phyloP scores from a whole-genome alignment of 1,140 invertebrate species.

The Pseudobourletiella spinata region DNA sequence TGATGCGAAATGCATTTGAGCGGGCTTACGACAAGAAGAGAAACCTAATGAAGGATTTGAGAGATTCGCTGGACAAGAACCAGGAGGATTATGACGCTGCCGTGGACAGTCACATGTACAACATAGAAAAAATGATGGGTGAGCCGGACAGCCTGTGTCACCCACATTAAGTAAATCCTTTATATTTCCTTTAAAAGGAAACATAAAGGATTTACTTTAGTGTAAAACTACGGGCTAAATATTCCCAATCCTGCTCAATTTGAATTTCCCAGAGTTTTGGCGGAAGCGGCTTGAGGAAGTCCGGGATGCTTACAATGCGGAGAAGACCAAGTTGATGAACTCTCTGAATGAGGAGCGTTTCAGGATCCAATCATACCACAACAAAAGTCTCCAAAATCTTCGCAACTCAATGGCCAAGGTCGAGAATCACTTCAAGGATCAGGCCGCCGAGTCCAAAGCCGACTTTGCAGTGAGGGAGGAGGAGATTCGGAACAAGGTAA shows the following conservation, averaged over 20 bases:
- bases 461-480: conserved; percentile 18
- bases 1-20: conserved; percentile 28
- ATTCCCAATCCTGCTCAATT: too few relatives aligned
- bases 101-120: conserved; percentile 29
- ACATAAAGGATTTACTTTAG: too few relatives aligned
- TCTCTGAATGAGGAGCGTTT: conserved; percentile 13
- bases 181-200: too few relatives aligned
- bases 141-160: too few relatives aligned
- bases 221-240: too few relatives aligned
- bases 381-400: conserved; percentile 19
- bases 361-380: conserved; percentile 22
- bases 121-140: conserved; percentile 35
- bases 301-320: conserved; percentile 1
- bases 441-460: conserved; percentile 11
- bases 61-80: conserved; percentile 21
- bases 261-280: conserved; percentile 33
- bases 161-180: too few relatives aligned
- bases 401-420: conserved; percentile 1
- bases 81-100: conserved; percentile 29
- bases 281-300: conserved; percentile 21
- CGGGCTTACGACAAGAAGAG: conserved; percentile 27
- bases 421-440: conserved; percentile 2
- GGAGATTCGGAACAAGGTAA: conserved; percentile 26
- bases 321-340: conserved; percentile 4
- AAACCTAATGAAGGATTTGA: conserved; percentile 23